Percentiles rank a stretch among this genome's conserved stretches.
Evolutionary conservation across 2,888 invertebrate species (phyloP).

Genomic region (Escarpia spicata): DNA sequence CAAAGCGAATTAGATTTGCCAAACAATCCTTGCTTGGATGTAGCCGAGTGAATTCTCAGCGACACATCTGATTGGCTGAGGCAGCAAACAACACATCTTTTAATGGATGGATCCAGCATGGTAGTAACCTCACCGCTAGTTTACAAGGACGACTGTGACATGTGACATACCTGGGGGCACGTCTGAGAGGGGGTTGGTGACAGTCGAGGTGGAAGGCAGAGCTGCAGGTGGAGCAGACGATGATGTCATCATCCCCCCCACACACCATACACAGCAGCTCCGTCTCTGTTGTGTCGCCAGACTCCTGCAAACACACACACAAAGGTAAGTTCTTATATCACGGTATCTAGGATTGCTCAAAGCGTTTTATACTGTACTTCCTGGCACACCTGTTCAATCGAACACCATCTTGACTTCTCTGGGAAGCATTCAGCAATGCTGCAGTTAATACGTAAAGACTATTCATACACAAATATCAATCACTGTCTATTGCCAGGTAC

Average conservation of each 20-base stretch:
- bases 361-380: too few relatives aligned
- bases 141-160: not conserved
- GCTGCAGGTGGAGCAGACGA: slow-evolving; percentile 60
- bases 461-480: too few relatives aligned
- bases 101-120: not conserved
- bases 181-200: slow-evolving; percentile 62
- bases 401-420: too few relatives aligned
- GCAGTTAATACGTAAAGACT: too few relatives aligned
- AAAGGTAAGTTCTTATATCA: too few relatives aligned
- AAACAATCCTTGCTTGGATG: not conserved
- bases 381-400: too few relatives aligned
- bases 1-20: not conserved
- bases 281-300: slow-evolving; percentile 41
- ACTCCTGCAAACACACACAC: not conserved
- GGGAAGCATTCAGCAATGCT: too few relatives aligned
- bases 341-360: too few relatives aligned
- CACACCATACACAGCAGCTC: slow-evolving; percentile 57
- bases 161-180: slow-evolving; percentile 55
- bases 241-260: slow-evolving; percentile 58
- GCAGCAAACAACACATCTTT: not conserved
- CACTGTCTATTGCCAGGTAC: too few relatives aligned
- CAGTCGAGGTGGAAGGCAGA: slow-evolving; percentile 63
- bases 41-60: not conserved
- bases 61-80: not conserved
- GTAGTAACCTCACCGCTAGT: not conserved